phyloP scores from a whole-genome alignment of 2,888 invertebrate genomes.

The Drosophila niveifrons region DNA sequence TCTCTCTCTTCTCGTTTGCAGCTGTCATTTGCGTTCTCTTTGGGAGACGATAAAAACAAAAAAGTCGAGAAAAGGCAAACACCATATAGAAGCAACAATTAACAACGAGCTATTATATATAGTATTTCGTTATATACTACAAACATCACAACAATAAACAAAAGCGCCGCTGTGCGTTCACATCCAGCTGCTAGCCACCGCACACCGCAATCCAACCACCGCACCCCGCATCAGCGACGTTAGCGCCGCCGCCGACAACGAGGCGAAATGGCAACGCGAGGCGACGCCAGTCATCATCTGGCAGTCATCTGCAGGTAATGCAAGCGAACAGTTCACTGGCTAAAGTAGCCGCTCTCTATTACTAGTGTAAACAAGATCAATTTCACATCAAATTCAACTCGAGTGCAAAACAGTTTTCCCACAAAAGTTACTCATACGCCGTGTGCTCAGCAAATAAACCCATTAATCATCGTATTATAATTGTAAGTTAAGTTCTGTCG shows the following conservation, averaged over 20 bases:
- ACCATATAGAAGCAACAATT: slow-evolving; percentile 42
- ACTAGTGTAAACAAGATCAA: slow-evolving; percentile 19
- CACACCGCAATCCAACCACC: slow-evolving; percentile 15
- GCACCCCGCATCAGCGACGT: neutral
- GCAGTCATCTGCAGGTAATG: slow-evolving; percentile 84
- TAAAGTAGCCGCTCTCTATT: slow-evolving; percentile 22
- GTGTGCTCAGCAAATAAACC: slow-evolving; percentile 18
- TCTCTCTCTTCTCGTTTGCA: slow-evolving; percentile 30
- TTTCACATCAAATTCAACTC: neutral
- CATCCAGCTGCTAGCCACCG: slow-evolving; percentile 17
- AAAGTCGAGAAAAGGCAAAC: slow-evolving; percentile 61
- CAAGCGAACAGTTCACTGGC: slow-evolving; percentile 70
- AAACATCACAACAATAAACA: slow-evolving; percentile 68
- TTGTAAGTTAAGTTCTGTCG: slow-evolving; percentile 44
- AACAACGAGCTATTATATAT: slow-evolving; percentile 30
- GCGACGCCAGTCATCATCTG: slow-evolving; percentile 68
- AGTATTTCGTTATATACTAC: slow-evolving; percentile 19
- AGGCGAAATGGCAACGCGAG: slow-evolving; percentile 63
- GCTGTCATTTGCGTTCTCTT: slow-evolving; percentile 28
- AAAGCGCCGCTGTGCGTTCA: slow-evolving; percentile 49
- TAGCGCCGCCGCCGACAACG: slow-evolving; percentile 27
- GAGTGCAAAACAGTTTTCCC: slow-evolving; percentile 40
- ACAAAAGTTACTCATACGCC: slow-evolving; percentile 52
- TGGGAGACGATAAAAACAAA: slow-evolving; percentile 36
- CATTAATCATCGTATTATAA: slow-evolving; percentile 36